Percentiles rank a stretch among this genome's conserved stretches.
Conservation (phyloP, 2,888 invertebrate species). For the Tetramorium bicarinatum region DNA sequence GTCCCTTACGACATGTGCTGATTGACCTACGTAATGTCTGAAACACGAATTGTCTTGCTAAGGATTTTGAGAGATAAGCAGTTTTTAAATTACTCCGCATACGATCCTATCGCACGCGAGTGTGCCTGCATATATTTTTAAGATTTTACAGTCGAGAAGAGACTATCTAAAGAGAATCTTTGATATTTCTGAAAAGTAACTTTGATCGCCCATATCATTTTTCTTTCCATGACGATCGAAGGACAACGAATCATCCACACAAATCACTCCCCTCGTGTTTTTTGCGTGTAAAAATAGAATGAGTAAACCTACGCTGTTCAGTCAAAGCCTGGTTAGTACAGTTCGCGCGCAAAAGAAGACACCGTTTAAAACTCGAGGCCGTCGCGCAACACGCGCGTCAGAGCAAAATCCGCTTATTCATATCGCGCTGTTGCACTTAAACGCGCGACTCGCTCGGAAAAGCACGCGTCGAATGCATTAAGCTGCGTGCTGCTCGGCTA, state of each 20-base stretch:
- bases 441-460: conserved; percentile 23
- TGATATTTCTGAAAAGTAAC: conserved; percentile 10
- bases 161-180: conserved; percentile 11
- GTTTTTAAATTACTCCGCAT: neutral
- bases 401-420: conserved; percentile 58
- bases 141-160: neutral
- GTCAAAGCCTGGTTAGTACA: neutral
- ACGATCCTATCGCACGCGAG: neutral
- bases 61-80: conserved; percentile 26
- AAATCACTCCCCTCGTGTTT: conserved; percentile 17
- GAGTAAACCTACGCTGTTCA: conserved; percentile 5
- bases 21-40: conserved; percentile 12
- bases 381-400: conserved; percentile 5
- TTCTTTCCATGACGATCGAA: neutral
- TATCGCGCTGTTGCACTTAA: conserved; percentile 53
- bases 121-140: neutral
- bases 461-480: conserved; percentile 50
- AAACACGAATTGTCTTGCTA: conserved; percentile 6
- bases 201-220: neutral
- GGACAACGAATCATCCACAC: neutral
- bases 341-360: conserved; percentile 1
- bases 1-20: neutral
- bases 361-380: conserved; percentile 16
- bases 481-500: neutral
- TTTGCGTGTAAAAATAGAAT: conserved; percentile 15